phyloP scores from a whole-genome alignment of 2,888 invertebrate species.

The Lasioglossum villosulum region DNA sequence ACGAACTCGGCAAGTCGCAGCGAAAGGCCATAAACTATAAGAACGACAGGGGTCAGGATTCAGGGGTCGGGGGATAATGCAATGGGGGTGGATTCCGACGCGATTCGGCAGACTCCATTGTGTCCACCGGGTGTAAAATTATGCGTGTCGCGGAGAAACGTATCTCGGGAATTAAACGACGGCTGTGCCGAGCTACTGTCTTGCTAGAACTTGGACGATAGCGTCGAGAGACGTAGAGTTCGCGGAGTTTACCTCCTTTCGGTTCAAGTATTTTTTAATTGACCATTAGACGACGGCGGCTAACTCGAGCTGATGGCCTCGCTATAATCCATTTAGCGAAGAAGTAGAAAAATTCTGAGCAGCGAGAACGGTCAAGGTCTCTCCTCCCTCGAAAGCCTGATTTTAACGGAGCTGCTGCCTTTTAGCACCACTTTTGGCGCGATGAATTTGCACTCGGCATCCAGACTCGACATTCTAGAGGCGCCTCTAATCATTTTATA shows the following conservation, averaged over 20 bases:
- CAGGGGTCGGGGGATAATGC: slow-evolving; percentile 45
- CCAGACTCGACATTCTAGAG: background rate
- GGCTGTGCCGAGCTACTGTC: background rate
- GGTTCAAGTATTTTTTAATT: background rate
- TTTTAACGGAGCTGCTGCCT: background rate
- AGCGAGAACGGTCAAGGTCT: background rate
- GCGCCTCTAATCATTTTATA: background rate
- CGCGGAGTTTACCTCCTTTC: background rate
- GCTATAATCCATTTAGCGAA: background rate
- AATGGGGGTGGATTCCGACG: slow-evolving; percentile 29
- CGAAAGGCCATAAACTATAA: slow-evolving; percentile 46
- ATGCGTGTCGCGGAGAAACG: background rate
- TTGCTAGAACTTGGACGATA: background rate
- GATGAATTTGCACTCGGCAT: background rate
- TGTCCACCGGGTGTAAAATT: background rate
- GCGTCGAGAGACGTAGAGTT: background rate
- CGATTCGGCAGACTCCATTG: background rate
- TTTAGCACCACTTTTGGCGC: background rate
- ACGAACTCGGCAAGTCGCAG: slow-evolving; percentile 30
- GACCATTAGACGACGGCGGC: background rate
- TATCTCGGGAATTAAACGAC: background rate
- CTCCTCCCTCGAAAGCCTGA: background rate
- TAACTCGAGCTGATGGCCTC: background rate
- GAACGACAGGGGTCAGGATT: slow-evolving; percentile 10
- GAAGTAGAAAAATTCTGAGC: background rate